Base-by-base conservation (phyloP, 1,140 invertebrate genomes). In the Nilaparvata lugens region DNA sequence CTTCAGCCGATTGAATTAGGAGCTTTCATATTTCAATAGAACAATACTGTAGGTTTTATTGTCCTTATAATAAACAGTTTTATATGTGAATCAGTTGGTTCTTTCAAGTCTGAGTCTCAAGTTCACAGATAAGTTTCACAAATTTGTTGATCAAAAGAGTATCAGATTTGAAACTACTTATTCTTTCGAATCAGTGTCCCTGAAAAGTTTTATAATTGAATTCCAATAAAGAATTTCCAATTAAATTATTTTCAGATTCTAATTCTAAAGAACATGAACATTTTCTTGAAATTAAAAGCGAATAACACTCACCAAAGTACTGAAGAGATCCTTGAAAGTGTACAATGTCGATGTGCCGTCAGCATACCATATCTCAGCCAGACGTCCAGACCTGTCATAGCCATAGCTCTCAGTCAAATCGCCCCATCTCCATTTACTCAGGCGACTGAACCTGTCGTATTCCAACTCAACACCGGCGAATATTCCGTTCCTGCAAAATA, bases 401-500 rank as follows among this genome's bases (percentile, higher is more conserved):
- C 85, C 85, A 69, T 94, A 95, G 2, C 81, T 88, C 76, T 95
- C 91, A 66, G 84, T 88, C 1, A 95, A 77, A 51, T 93, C 86
- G 16, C 93, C 95, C 86, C 94, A 94, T 63, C 86, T 88, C 94
- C 95, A 97, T 61, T 84, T 87, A 1, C 86, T 87, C 38, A 97
- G 74, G 67, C 92, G 81, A 14, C 94, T 94, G 65, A 93, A 93
- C 64, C 91, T 80, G 71, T 97, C 93, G 69, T 97, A 97, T 65
- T 93, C 91, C 4, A 97, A 75, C 66, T 95, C 91, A 2, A 97
- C 89, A 61, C 88, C 86, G 2, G 90, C 84, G 68, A 91, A 93
- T 55, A 91, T 84, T 1, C 86, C 88, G 66, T 87, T 89, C 48
- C 70, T 70, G 56, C 40, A 56, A 61, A 51, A 54, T 51, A 62